phyloP scores from a whole-genome alignment of 2,888 invertebrate species.

The Eilema sororculum region DNA sequence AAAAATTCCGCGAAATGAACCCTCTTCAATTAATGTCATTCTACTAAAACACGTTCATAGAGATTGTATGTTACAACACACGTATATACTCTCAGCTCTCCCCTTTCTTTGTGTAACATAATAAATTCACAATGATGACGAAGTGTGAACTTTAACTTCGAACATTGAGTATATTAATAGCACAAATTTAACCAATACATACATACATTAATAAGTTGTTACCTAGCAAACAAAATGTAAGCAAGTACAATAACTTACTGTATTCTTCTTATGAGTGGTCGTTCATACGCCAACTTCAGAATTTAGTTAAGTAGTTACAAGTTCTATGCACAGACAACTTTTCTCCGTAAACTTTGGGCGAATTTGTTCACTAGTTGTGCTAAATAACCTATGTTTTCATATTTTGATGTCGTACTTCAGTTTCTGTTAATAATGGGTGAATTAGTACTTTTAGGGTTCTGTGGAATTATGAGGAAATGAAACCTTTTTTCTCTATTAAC shows the following conservation, averaged over 20 bases:
- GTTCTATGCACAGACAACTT: conserved; percentile 44
- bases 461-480: not conserved
- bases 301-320: conserved; percentile 47
- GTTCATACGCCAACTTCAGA: conserved; percentile 49
- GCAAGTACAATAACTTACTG: conserved; percentile 46
- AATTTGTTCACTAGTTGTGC: conserved; percentile 27
- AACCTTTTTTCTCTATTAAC: not conserved
- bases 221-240: conserved; percentile 30
- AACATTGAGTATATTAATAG: conserved; percentile 24
- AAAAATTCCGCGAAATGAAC: not conserved
- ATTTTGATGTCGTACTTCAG: not conserved
- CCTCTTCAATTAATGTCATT: not conserved
- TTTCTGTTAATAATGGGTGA: not conserved
- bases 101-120: not conserved
- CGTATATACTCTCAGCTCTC: not conserved
- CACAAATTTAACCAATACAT: conserved; percentile 20
- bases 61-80: not conserved
- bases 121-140: not conserved
- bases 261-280: conserved; percentile 35
- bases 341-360: conserved; percentile 52
- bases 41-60: not conserved
- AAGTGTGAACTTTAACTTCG: conserved; percentile 28
- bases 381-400: not conserved
- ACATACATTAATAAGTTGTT: conserved; percentile 34
- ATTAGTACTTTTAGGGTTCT: not conserved